phyloP scores from a whole-genome alignment of 1,140 invertebrate genomes.

The Drosophila punjabiensis region DNA sequence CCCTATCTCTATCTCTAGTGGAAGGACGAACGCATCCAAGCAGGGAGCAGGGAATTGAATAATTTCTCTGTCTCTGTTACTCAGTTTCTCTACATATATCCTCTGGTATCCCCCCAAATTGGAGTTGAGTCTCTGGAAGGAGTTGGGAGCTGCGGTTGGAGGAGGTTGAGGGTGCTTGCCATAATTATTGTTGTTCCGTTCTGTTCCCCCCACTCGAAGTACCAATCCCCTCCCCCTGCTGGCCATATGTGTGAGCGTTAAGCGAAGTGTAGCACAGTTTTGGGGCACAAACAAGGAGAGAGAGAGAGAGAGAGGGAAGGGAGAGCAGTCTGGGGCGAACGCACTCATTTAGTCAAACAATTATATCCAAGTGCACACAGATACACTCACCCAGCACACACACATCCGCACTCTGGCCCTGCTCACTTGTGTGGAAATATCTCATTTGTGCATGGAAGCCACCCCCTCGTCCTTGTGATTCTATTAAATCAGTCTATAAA shows the following conservation, averaged over 20 bases:
- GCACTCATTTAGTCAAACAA: constrained; percentile 80
- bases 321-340: constrained; percentile 20
- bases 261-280: constrained; percentile 39
- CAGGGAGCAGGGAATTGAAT: constrained; percentile 48
- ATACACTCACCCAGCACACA: constrained; percentile 32
- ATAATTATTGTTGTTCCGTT: constrained; percentile 72
- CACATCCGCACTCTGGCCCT: constrained; percentile 42
- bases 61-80: constrained; percentile 30
- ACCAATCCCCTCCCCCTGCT: not conserved
- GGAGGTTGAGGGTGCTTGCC: constrained; percentile 50
- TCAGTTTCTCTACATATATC: not conserved
- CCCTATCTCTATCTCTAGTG: constrained; percentile 11
- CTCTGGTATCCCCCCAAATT: constrained; percentile 28
- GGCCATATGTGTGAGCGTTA: constrained; percentile 45
- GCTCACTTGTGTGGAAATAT: constrained; percentile 79
- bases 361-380: constrained; percentile 75
- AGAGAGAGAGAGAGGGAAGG: constrained; percentile 5
- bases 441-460: constrained; percentile 63
- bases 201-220: not conserved
- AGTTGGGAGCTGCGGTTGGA: constrained; percentile 23
- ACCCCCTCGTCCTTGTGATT: constrained; percentile 26
- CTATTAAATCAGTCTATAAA: constrained; percentile 84
- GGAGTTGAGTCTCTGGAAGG: constrained; percentile 5
- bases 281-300: constrained; percentile 11
- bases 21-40: not conserved